Evolutionary conservation across 1,140 invertebrate genomes (phyloP), one percentile per base, ranked within the genome.

Genomic region (Carposina sasakii): DNA sequence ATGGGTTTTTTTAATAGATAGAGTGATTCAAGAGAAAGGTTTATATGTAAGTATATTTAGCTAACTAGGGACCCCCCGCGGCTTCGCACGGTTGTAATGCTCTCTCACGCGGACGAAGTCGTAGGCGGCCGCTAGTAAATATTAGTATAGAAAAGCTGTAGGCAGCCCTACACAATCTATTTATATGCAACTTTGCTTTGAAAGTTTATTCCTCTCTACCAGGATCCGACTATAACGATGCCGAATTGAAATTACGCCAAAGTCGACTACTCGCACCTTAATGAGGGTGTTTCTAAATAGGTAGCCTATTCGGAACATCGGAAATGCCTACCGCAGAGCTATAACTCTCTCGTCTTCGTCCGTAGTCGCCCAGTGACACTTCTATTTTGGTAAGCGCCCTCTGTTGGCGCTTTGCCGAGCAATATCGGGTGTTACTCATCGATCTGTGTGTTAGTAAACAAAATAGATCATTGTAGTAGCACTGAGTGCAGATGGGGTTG

Each of bases 391-490:
- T 50, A 53, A 75, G 70, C 75, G 77, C 77, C 77, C 75, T 78
- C 77, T 81, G 69, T 76, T 81, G 76, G 76, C 74, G 67, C 69
- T 62, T 63, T 81, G 76, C 76, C 76, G 72, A 77, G 73, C 6
- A 28, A 6, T 28, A n/a, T n/a, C 6, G 12, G 36, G 22, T 39
- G 36, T 56, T 63, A 59, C 48, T 57, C 57, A 56, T 52, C 56
- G 57, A 61, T 61, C 52, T 37, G 53, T 76, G 76, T 76, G 76
- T 76, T 76, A 60, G 71, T 76, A 79, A 79, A 79, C 71, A 76
- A 79, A 76, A 71, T 63, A 56, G 52, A 28, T 53, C 44, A 62
- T 49, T 52, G 61, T 60, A 52, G 48, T n/a, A n/a, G n/a, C n/a
- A n/a, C n/a, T n/a, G n/a, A n/a, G n/a, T n/a, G n/a, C n/a, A n/a